Base-by-base conservation (phyloP, 2,888 invertebrate species). In the Myopa testacea region DNA sequence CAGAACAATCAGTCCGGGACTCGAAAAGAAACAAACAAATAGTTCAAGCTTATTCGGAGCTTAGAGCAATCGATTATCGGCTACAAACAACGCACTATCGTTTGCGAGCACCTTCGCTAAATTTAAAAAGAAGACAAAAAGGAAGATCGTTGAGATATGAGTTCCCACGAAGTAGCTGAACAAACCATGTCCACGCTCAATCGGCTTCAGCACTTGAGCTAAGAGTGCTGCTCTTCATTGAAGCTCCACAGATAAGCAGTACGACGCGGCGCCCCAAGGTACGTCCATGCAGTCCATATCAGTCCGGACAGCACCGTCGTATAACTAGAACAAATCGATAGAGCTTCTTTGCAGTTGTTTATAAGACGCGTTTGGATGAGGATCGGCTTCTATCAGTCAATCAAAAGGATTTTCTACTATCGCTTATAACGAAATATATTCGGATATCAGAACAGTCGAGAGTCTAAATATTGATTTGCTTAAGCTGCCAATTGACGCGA, bases 401-500 rank as follows among this genome's bases (percentile, higher is more conserved):
- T 38, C 65, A 16, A 38, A 65, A 34, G 34, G 65, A 65, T 65
- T 65, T 38, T 38, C 38, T 37, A 16, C 38, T 65, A 8, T 26
- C 14, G 37, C 38, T 16, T 16, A 3, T 4, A n/a, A 5, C 3
- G 16, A 3, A 14, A 14, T 38, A 37, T 38, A 65, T 34, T 34
- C 14, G 65, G 38, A 38, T 65, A 65, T 65, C 37, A 38, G 65
- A 14, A 65, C 16, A 65, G 37, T 14, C 37, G 10, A 65, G 38
- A 38, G 37, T 34, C 38, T 38, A 14, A 65, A 65, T 65, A 65
- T 65, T 65, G 37, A 65, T 65, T 7, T 12, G 6, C 65, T 38
- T 65, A 58, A 60, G 26, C 38, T 60, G 16, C 12, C 7, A 40
- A 19, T 4, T 4, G 76, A 34, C 45, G 40, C 75, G 26, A 87